Conservation (phyloP, 2,797 vertebrate species). For the Allobates femoralis region DNA sequence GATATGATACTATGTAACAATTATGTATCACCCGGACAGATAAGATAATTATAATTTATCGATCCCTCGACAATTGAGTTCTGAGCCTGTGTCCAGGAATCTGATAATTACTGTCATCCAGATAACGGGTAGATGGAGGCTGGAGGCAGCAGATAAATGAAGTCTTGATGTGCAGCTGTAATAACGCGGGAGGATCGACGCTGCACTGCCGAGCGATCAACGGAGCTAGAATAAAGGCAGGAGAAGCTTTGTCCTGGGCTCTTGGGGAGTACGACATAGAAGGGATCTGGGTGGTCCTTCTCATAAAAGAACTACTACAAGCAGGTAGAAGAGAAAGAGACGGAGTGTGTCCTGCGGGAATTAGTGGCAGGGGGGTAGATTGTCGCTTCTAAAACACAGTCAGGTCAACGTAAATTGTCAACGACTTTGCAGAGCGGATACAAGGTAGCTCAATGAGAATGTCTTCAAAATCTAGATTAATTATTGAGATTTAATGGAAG, state of each 20-base stretch:
- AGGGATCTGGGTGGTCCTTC: slow-evolving; percentile 36
- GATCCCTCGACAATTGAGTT: not conserved
- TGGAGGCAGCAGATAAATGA: not conserved
- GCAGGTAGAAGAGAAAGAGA: slow-evolving; percentile 33
- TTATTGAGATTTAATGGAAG: not conserved
- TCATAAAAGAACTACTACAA: slow-evolving; percentile 25
- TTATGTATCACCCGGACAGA: not conserved
- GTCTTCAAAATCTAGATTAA: not conserved
- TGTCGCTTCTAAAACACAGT: slow-evolving; percentile 6
- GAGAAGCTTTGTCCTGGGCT: slow-evolving; percentile 40
- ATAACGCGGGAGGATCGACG: slow-evolving; percentile 19
- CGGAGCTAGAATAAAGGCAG: slow-evolving; percentile 32
- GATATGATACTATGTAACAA: not conserved
- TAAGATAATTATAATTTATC: not conserved
- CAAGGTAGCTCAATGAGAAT: not conserved
- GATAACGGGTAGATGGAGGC: not conserved
- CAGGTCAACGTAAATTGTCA: not conserved
- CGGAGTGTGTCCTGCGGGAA: slow-evolving; percentile 32
- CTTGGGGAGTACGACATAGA: slow-evolving; percentile 1
- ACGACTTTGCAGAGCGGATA: not conserved
- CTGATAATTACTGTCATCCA: slow-evolving; percentile 13
- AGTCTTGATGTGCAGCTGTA: not conserved
- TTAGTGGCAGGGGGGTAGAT: slow-evolving; percentile 5
- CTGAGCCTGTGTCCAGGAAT: not conserved
- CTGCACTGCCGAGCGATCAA: slow-evolving; percentile 1